Base-by-base conservation (phyloP, 1,140 invertebrate species). In the Philaenus spumarius region DNA sequence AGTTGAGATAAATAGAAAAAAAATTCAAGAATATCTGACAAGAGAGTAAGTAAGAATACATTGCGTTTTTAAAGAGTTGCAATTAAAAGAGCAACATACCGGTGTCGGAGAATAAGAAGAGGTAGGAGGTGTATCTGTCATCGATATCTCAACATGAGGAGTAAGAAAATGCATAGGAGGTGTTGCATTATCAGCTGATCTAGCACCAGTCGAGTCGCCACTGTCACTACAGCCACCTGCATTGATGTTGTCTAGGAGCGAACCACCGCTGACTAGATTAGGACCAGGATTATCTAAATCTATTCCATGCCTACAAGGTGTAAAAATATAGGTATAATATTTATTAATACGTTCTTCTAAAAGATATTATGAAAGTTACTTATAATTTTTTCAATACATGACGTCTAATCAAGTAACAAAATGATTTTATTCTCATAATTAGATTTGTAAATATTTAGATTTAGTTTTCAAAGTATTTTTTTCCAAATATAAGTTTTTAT, bases 111-210 rank as follows among this genome's bases (percentile, higher is more conserved):
- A 73, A 64, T 72, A 75, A 6, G 71, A 68, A 11, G 78, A 72
- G 19, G 68, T 66, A 39, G 64, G 63, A 12, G 72, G 69, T 12
- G 78, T 72, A 69, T 90, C 88, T 55, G 86, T 82, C 80, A 90
- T 89, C 34, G 88, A 90, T 74, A 93, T 92, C 76, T 93, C 89
- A 20, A 93, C 88, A 65, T 93, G 89, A 12, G 89, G 89, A 34
- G 89, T 90, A 17, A 92, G 76, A 71, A 91, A 93, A 72, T 93
- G 89, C 85, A 91, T 91, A 0, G 89, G 89, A 1, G 88, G 87
- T 40, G 89, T 90, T 12, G 85, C 86, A 70, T 90, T 90, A 66
- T 90, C 87, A 15, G 84, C 80, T 0, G 86, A 88, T 59, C 87
- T 75, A 62, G 85, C 84, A 19, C 64, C 67, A 53, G 80, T 84